phyloP scores from a whole-genome alignment of 2,888 invertebrate species.

The Anaspis maculata region DNA sequence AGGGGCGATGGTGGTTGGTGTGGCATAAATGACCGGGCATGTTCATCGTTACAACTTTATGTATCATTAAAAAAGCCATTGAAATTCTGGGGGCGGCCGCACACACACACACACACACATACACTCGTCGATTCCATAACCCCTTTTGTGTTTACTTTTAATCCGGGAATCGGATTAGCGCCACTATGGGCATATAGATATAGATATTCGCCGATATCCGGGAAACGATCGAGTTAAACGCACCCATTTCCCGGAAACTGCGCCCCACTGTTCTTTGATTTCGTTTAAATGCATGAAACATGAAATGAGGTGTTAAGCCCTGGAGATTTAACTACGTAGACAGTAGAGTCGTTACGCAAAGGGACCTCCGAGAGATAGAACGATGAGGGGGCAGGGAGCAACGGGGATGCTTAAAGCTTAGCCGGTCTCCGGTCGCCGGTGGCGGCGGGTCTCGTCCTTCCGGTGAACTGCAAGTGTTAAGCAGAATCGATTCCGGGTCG shows the following conservation, averaged over 20 bases:
- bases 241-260: conserved; percentile 14
- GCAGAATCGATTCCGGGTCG: conserved; percentile 12
- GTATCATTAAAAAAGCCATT: conserved; percentile 22
- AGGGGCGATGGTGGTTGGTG: no score
- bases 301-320: conserved; percentile 23
- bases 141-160: conserved; percentile 25
- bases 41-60: no score
- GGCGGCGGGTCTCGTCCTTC: conserved; percentile 20
- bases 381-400: conserved; percentile 9
- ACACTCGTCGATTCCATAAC: conserved; percentile 16
- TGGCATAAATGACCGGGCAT: no score
- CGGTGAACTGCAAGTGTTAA: conserved; percentile 20
- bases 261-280: conserved; percentile 23
- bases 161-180: conserved; percentile 24
- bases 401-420: conserved; percentile 9
- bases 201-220: conserved; percentile 20
- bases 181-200: no score
- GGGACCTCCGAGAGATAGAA: conserved; percentile 11
- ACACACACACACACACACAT: no score
- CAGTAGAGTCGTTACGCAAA: conserved; percentile 19
- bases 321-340: conserved; percentile 15
- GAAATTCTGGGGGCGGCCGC: conserved; percentile 20
- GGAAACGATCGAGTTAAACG: conserved; percentile 17
- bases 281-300: conserved; percentile 19
- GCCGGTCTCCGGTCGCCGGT: conserved; percentile 10